Conservation (phyloP, 2,113 vertebrate genomes). For the Ciconia boyciana region DNA sequence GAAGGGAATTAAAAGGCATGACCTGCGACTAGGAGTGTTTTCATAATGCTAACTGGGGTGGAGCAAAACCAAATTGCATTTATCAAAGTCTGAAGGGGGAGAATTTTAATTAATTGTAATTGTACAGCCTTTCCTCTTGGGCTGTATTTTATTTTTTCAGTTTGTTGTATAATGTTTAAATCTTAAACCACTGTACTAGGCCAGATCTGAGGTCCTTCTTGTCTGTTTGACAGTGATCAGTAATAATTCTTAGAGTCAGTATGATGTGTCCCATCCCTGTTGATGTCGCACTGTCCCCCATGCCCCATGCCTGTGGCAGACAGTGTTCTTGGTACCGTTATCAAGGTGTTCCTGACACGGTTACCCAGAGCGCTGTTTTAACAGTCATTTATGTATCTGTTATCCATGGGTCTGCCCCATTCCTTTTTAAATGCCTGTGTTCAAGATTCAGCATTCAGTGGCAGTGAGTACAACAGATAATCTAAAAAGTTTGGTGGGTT, state of each 20-base stretch:
- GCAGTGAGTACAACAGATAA: neutral
- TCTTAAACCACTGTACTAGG: neutral
- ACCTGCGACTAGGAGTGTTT: neutral
- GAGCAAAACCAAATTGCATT: neutral
- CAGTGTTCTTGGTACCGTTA: neutral
- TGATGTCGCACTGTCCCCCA: accelerated
- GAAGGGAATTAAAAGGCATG: neutral
- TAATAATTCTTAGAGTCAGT: too few relatives aligned
- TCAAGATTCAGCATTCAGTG: accelerated
- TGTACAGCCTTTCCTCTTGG: neutral
- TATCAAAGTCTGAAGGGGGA: neutral
- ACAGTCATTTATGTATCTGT: accelerated
- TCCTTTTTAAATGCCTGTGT: neutral
- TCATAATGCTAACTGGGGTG: neutral
- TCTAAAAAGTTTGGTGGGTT: neutral
- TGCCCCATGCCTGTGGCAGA: neutral
- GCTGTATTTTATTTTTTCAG: neutral
- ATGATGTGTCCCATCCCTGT: accelerated
- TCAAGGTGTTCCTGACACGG: neutral
- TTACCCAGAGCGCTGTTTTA: neutral
- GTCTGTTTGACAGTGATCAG: too few relatives aligned
- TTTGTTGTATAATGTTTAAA: neutral
- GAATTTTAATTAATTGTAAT: neutral
- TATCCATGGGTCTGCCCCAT: accelerated
- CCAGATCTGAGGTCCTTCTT: neutral